Evolutionary conservation across 2,888 invertebrate species (phyloP).

Genomic region (Drosophila histrio): DNA sequence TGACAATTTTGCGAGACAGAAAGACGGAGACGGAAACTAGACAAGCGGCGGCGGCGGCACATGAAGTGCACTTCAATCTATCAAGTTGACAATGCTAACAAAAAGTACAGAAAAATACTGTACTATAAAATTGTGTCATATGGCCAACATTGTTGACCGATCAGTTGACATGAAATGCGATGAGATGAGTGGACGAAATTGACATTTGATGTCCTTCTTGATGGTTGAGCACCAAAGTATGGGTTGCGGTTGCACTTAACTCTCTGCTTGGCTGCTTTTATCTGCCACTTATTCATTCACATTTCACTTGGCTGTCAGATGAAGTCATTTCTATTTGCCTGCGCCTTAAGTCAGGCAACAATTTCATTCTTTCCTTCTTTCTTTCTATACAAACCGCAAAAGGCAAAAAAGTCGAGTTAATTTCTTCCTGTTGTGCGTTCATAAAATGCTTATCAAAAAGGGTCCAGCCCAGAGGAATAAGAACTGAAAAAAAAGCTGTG

Average conservation of each 20-base stretch:
- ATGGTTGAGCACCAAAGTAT: not conserved
- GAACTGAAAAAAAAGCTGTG: not conserved
- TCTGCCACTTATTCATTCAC: conserved; percentile 11
- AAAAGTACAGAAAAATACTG: conserved; percentile 11
- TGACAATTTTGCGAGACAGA: conserved; percentile 42
- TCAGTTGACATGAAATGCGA: conserved; percentile 4
- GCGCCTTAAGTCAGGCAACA: conserved; percentile 34
- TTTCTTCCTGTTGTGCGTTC: conserved; percentile 7
- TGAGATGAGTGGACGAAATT: conserved; percentile 27
- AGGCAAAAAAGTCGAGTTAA: conserved; percentile 12
- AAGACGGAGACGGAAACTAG: conserved; percentile 10
- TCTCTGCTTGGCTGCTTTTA: conserved; percentile 18
- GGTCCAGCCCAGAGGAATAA: conserved; percentile 7
- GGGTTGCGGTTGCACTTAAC: conserved; percentile 4
- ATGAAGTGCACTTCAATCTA: conserved; percentile 58
- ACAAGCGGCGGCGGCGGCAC: conserved; percentile 6
- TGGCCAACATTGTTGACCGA: conserved; percentile 41
- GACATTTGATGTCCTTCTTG: conserved; percentile 34
- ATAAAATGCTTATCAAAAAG: conserved; percentile 31
- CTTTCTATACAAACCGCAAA: not conserved
- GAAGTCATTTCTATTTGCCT: conserved; percentile 29
- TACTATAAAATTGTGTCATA: conserved; percentile 25
- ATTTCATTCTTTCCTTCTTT: conserved; percentile 3
- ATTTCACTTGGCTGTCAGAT: conserved; percentile 21
- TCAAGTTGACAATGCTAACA: conserved; percentile 45